Evolutionary conservation across 2,888 invertebrate species (phyloP).

Genomic region (Neoitamus cyanurus): DNA sequence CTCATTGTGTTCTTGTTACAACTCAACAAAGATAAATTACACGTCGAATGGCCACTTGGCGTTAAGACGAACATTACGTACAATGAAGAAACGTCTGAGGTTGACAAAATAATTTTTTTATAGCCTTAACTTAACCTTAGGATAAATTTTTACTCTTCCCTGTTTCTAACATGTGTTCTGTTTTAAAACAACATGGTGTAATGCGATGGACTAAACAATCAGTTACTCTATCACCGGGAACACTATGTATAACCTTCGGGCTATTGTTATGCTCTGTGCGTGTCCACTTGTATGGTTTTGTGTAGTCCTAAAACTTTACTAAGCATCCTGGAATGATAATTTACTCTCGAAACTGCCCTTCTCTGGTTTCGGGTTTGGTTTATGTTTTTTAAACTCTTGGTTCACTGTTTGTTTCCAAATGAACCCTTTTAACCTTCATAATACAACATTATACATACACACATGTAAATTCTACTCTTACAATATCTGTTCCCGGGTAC

Average conservation of each 20-base stretch:
- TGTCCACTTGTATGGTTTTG: slow-evolving; percentile 29
- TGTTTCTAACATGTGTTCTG: slow-evolving; percentile 40
- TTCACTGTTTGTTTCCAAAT: slow-evolving; percentile 15
- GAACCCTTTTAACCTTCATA: slow-evolving; percentile 22
- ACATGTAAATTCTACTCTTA: slow-evolving; percentile 9
- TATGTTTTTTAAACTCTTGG: not conserved
- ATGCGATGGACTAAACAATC: not conserved
- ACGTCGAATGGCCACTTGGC: slow-evolving; percentile 97
- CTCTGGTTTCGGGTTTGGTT: slow-evolving; percentile 37
- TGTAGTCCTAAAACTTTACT: slow-evolving; percentile 19
- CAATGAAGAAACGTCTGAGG: slow-evolving; percentile 93
- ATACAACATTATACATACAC: not conserved
- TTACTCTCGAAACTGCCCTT: slow-evolving; percentile 26
- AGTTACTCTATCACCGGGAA: not conserved
- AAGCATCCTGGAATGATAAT: slow-evolving; percentile 42
- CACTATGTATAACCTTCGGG: not conserved
- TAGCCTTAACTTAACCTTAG: slow-evolving; percentile 14
- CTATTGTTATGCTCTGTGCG: slow-evolving; percentile 6
- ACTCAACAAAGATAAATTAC: slow-evolving; percentile 98
- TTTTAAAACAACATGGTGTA: slow-evolving; percentile 32
- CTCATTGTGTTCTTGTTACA: slow-evolving; percentile 98
- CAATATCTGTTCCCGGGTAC: not conserved
- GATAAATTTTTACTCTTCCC: slow-evolving; percentile 17
- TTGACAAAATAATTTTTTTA: slow-evolving; percentile 63
- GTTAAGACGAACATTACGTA: slow-evolving; percentile 95